Conservation (phyloP, 2,888 invertebrate species). For the Urechis unicinctus region DNA sequence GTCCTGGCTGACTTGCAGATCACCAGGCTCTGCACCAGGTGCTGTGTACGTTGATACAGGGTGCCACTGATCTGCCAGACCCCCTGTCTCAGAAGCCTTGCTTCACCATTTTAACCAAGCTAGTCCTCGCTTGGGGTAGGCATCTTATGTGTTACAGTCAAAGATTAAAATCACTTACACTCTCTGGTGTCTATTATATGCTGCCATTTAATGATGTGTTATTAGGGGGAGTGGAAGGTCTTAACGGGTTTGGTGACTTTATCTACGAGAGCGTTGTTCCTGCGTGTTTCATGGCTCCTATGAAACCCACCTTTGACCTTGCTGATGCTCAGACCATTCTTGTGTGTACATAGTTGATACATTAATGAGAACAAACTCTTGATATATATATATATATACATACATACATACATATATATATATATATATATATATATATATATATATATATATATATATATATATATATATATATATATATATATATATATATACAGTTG, state of each 20-base stretch:
- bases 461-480: not conserved
- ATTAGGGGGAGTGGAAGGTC: slow-evolving; percentile 48
- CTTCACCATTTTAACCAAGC: slow-evolving; percentile 51
- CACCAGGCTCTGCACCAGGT: slow-evolving; percentile 48
- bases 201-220: slow-evolving; percentile 9
- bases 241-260: slow-evolving; percentile 53
- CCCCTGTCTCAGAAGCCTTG: slow-evolving; percentile 55
- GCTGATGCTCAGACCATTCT: slow-evolving; percentile 54
- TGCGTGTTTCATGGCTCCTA: slow-evolving; percentile 55
- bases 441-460: too few species aligned
- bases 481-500: too few species aligned
- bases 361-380: not conserved
- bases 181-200: not conserved
- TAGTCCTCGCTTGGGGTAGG: slow-evolving; percentile 47
- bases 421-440: too few species aligned
- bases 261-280: slow-evolving; percentile 55
- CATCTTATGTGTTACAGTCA: not conserved
- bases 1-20: too few species aligned
- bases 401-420: not conserved
- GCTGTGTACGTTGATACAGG: slow-evolving; percentile 54
- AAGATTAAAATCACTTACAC: not conserved
- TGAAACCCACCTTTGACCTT: slow-evolving; percentile 54
- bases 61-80: slow-evolving; percentile 54
- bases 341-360: slow-evolving; percentile 17
- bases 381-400: too few species aligned